phyloP scores from a whole-genome alignment of 2,113 vertebrate genomes.

The Erythrocebus patas region DNA sequence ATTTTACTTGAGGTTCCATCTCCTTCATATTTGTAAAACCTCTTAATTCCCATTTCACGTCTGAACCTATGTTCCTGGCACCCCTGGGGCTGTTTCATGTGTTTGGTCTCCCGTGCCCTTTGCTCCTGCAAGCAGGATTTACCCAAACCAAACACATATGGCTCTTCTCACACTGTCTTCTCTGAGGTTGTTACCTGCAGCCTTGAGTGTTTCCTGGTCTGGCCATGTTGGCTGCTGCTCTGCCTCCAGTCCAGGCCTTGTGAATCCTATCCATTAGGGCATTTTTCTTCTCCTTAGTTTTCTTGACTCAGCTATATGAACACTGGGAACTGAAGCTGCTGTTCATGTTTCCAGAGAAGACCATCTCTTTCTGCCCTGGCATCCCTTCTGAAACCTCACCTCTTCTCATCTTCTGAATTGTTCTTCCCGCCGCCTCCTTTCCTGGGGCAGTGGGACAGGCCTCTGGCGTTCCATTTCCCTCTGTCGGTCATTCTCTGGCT shows the following conservation, averaged over 20 bases:
- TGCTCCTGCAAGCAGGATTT: not conserved
- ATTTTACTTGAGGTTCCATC: not conserved
- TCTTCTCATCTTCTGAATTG: not conserved
- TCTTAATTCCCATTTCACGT: not conserved
- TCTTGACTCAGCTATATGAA: not conserved
- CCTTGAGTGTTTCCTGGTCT: not conserved
- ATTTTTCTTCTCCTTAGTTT: not conserved
- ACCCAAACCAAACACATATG: too few relatives aligned
- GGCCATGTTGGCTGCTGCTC: rapidly evolving
- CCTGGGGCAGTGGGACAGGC: not conserved
- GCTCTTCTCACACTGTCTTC: not conserved
- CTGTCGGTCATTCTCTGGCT: not conserved
- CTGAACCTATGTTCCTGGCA: not conserved
- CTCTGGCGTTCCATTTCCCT: not conserved
- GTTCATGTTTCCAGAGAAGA: not conserved
- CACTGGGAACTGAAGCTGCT: not conserved
- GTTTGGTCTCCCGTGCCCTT: not conserved
- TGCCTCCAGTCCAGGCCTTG: not conserved
- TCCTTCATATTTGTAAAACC: not conserved
- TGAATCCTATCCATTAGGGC: too few relatives aligned
- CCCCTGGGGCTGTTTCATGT: not conserved
- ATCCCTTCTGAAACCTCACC: not conserved
- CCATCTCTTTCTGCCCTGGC: rapidly evolving
- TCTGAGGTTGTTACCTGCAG: not conserved
- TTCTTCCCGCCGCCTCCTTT: not conserved